Base-by-base conservation (phyloP, 2,113 vertebrate genomes). In the Rhinogobius similis region DNA sequence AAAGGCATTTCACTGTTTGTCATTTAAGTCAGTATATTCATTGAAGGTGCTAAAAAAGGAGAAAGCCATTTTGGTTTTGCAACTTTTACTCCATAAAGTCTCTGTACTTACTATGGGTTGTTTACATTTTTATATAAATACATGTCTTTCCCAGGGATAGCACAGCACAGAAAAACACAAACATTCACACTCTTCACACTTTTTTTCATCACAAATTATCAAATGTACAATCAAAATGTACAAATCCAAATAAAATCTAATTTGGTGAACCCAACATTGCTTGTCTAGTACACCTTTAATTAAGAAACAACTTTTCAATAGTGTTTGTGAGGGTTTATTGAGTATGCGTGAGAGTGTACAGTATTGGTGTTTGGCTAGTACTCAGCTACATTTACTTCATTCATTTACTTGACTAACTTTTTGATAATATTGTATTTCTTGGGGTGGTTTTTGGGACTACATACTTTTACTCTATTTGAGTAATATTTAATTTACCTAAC, bases 231-330 rank as follows among this genome's bases (percentile, higher is more conserved):
- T 58, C 14, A 18, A n/a, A 61, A 36, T 61, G 58, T 58, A 58
- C 58, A 86, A 80, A 38, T 85, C 68, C 56, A 88, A 89, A 91
- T 92, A 93, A 94, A 93, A 64, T 73, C 68, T 75, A 70, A 73
- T 83, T 79, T 92, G 89, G 85, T 89, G 77, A 90, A 78, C 75
- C 78, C 14, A 70, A 67, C 50, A 5, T 8, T 70, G 78, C 46
- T 73, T 71, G 75, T 82, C 36, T 87, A 52, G 23, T 26, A 24
- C 21, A 55, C 10, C 39, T 41, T 41, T 41, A 41, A 41, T 21
- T 46, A 18, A 12, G 0, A 20, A 46, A 46, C 16, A 44, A 44
- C 43, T 44, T 44, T 44, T 44, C 43, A 44, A 5, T 16, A 14
- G 16, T 44, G 13, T 44, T 44, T 16, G 14, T 16, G 5, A 4